Base-by-base conservation (phyloP, 1,140 invertebrate species). In the Brachionus calyciflorus region DNA sequence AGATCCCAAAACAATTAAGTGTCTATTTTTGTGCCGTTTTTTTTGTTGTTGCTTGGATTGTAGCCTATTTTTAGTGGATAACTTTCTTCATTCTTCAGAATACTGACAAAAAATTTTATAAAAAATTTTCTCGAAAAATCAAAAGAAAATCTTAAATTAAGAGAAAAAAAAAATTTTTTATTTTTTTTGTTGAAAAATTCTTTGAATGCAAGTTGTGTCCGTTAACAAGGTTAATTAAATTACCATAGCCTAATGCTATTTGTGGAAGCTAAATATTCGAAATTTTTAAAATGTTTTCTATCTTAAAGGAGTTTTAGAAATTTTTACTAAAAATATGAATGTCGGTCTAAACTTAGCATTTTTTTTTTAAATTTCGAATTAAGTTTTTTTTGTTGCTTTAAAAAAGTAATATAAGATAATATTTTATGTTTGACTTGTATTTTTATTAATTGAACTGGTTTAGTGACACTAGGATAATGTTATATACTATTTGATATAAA, bases 331-430 rank as follows among this genome's bases (percentile, higher is more conserved):
- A 33, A 37, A 30, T 44, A 65, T 65, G 40, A 41, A 65, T 41
- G 60, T 65, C 60, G 44, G 19, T 41, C 60, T 65, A 65, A 44
- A 65, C 60, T 65, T 65, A 65, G 60, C n/a, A n/a, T n/a, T n/a
- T n/a, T n/a, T n/a, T n/a, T n/a, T n/a, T n/a, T n/a, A n/a, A n/a
- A n/a, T n/a, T n/a, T n/a, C n/a, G n/a, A n/a, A n/a, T n/a, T n/a
- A n/a, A n/a, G n/a, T n/a, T n/a, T n/a, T 21, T 40, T 63, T 63
- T 14, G 28, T 63, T 63, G 33, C n/a, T 37, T 37, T 63, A 21
- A 63, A 63, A 63, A 37, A 30, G 21, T 19, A 63, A 40, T 21
- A 37, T 37, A 37, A 40, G 10, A 63, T 63, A 37, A 28, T 37
- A 37, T 28, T 33, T 60, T 53, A 53, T 19, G 49, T 55, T 55